A percentile compares a stretch with the other conserved stretches of the same genome.
These are phyloP conservation scores for Plebejus argus DNA, from an alignment of 2,888 invertebrate species.

Conservation along the genomic window DNA sequence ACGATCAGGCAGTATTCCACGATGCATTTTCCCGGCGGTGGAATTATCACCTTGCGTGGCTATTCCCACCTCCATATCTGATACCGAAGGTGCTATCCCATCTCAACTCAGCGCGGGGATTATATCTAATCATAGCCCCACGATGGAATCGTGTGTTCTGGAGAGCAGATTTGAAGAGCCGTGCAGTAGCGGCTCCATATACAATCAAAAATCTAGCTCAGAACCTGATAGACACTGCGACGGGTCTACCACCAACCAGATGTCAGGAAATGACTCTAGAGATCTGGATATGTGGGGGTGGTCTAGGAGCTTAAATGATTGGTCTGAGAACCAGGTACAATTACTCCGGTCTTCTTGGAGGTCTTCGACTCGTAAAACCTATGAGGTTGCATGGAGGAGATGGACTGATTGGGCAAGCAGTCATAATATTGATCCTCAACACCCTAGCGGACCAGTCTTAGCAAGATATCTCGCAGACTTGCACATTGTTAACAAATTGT, in stretches of 20 bases:
- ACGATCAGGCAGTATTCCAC: constrained; percentile 37
- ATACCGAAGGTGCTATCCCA: constrained; percentile 38
- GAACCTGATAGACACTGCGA: neutral
- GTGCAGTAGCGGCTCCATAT: constrained; percentile 43
- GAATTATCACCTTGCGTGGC: constrained; percentile 42
- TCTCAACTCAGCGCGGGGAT: constrained; percentile 40
- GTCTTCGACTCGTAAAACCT: constrained; percentile 39
- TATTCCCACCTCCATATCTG: constrained; percentile 40
- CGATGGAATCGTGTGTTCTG: constrained; percentile 48
- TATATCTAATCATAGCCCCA: constrained; percentile 43
- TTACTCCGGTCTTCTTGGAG: constrained; percentile 40
- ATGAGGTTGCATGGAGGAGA: constrained; percentile 42
- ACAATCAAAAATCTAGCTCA: neutral
- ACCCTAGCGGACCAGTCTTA: constrained; percentile 32
- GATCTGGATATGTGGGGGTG: constrained; percentile 44
- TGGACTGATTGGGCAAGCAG: constrained; percentile 40
- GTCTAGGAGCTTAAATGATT: constrained; percentile 34
- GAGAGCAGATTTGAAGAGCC: constrained; percentile 46
- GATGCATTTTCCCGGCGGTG: constrained; percentile 40
- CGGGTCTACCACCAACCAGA: neutral
- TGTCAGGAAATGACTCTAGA: constrained; percentile 40
- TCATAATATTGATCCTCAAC: constrained; percentile 34
- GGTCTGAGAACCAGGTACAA: constrained; percentile 34
- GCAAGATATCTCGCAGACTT: constrained; percentile 40
- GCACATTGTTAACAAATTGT: constrained; percentile 33